Evolutionary conservation across 2,888 invertebrate genomes (phyloP), one percentile per base, ranked within the genome.

Genomic region (Thera britannica): DNA sequence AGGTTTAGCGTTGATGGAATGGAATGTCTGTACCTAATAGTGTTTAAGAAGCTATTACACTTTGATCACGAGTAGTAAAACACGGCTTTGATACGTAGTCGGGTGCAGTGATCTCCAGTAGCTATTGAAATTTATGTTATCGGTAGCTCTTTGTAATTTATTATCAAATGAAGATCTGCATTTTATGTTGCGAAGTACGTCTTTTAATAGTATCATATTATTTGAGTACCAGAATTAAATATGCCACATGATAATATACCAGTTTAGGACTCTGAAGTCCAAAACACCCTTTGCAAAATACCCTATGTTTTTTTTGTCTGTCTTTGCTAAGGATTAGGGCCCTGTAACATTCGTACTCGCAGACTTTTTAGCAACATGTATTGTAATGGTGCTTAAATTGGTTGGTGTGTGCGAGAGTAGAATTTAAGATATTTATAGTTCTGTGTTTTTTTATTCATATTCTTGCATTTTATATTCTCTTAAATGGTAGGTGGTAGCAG

Each of bases 31-130:
- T 56, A n/a, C n/a, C n/a, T n/a, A 51, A 57, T 67, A 48, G 59
- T 67, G 61, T 65, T 71, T 68, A 65, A 57, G 51, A 62, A 49
- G 59, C 56, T 57, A 65, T 62, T 48, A 65, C 35, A 52, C 35
- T 48, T 65, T 57, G 57, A 52, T 57, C 48, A 59, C 36, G 11
- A 51, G 56, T 57, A 58, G 35, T 61, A 57, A 44, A 52, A 66
- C 57, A 52, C 44, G 52, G 56, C 52, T 23, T 9, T 62, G 48
- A 67, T 61, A 60, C 48, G 35, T 12, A 60, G 62, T 58, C 35
- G 5, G 23, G 56, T 64, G 12, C 54, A 48, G 46, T 58, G 58
- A 54, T 58, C 44, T 36, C 52, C 52, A 54, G 62, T 48, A 44
- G 58, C 65, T 59, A 2, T 12, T 59, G 54, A 58, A 58, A 59